Conservation (phyloP, 2,888 invertebrate species). For the Gymnocheta viridis region DNA sequence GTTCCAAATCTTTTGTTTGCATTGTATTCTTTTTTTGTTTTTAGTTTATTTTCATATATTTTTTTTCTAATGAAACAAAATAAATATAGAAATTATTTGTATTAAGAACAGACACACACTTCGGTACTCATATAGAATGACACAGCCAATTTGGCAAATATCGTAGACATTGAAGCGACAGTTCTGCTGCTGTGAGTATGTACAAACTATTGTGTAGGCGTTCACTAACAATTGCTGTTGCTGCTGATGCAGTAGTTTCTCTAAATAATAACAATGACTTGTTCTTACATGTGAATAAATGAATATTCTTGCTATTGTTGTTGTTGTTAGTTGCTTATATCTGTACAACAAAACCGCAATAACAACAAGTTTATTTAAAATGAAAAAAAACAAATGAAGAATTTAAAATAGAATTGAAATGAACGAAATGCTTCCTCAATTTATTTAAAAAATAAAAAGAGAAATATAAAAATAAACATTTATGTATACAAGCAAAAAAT, state of each 20-base stretch:
- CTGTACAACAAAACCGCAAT: not conserved
- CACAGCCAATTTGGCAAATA: conserved; percentile 69
- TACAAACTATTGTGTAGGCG: conserved; percentile 21
- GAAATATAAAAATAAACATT: not conserved
- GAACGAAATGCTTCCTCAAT: conserved; percentile 65
- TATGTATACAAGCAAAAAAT: not conserved
- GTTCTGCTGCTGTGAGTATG: conserved; percentile 28
- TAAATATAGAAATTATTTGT: conserved; percentile 19
- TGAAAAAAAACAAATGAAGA: not conserved
- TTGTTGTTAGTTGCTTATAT: not conserved
- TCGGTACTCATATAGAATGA: conserved; percentile 31
- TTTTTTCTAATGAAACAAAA: conserved; percentile 36
- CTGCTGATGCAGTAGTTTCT: conserved; percentile 33
- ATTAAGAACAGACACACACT: conserved; percentile 3
- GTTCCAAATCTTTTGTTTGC: conserved; percentile 49
- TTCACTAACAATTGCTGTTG: conserved; percentile 34
- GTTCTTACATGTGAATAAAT: conserved; percentile 14
- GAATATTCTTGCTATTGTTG: not conserved
- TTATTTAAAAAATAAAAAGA: conserved; percentile 53
- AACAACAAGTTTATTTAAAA: not conserved
- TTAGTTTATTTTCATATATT: conserved; percentile 7
- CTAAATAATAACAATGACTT: conserved; percentile 40
- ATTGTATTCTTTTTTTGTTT: not conserved
- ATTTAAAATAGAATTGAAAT: conserved; percentile 50
- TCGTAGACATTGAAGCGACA: conserved; percentile 70